A percentile compares a stretch with the other conserved stretches of the same genome.
phyloP scores from a whole-genome alignment of 1,140 invertebrate species.

The Hyles vespertilio region DNA sequence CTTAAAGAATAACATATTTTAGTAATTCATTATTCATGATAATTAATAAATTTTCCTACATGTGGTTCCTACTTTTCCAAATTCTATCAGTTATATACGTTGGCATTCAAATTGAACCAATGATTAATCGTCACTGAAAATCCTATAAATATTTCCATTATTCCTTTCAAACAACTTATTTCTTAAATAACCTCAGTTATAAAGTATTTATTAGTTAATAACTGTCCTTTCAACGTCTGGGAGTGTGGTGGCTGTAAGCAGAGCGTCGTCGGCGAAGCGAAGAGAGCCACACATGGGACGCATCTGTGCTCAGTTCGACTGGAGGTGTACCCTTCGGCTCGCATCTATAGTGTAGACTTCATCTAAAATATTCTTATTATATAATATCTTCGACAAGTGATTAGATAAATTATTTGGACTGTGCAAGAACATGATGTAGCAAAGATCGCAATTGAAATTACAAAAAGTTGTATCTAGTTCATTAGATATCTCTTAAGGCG shows the following conservation, averaged over 20 bases:
- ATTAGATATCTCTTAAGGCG: no score
- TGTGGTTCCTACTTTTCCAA: no score
- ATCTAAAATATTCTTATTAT: neutral
- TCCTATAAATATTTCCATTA: neutral
- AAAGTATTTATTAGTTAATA: neutral
- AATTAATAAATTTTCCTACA: no score
- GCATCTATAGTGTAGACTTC: conserved; percentile 38
- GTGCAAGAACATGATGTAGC: no score
- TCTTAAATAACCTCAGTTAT: neutral
- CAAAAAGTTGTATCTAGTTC: no score
- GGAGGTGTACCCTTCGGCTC: conserved; percentile 53
- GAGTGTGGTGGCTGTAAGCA: neutral
- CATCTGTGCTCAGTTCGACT: conserved; percentile 54
- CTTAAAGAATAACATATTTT: no score
- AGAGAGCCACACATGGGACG: conserved; percentile 61
- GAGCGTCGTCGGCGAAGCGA: conserved; percentile 38
- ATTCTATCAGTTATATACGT: no score
- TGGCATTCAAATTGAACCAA: no score
- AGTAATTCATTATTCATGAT: no score
- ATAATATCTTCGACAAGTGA: neutral
- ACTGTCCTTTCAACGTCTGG: neutral
- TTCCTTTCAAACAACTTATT: neutral
- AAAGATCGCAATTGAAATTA: no score
- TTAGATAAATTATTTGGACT: no score
- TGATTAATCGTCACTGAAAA: no score